Conservation (phyloP, 1,140 invertebrate species). For the Philaenus spumarius region DNA sequence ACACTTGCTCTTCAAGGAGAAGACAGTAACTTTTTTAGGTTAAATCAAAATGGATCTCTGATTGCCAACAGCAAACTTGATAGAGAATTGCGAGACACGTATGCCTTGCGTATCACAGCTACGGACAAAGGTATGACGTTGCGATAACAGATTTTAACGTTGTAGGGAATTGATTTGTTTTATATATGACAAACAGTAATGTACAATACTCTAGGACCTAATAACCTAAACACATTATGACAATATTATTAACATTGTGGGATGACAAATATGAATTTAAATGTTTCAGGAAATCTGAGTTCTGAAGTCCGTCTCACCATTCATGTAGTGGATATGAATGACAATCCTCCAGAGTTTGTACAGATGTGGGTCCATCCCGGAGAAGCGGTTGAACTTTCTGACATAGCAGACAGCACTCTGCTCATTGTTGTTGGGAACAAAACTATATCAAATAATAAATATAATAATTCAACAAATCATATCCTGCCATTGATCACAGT, state of each 20-base stretch:
- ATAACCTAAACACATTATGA: too few species aligned
- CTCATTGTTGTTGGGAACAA: constrained; percentile 25
- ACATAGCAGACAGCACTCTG: constrained; percentile 8
- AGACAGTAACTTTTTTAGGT: constrained; percentile 64
- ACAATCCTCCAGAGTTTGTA: constrained; percentile 66
- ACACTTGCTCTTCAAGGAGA: constrained; percentile 64
- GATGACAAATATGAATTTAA: too few species aligned
- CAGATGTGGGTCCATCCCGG: constrained; percentile 58
- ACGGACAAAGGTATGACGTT: constrained; percentile 60
- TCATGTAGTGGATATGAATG: constrained; percentile 71
- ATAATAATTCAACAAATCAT: constrained; percentile 20
- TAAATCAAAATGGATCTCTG: constrained; percentile 63
- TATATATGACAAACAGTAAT: too few species aligned
- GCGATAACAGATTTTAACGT: too few species aligned
- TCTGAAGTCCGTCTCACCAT: constrained; percentile 63
- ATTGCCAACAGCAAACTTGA: constrained; percentile 50
- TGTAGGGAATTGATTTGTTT: too few species aligned
- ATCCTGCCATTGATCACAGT: constrained; percentile 54
- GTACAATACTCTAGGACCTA: too few species aligned
- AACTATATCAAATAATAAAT: constrained; percentile 16
- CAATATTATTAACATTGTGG: too few species aligned
- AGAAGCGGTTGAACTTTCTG: constrained; percentile 55
- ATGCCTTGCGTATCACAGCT: constrained; percentile 63
- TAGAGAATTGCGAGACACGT: constrained; percentile 61
- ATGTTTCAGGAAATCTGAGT: constrained; percentile 53